Percentiles rank a stretch among this genome's conserved stretches.
phyloP scores from a whole-genome alignment of 2,113 vertebrate species.

The Pterophyllum scalare region DNA sequence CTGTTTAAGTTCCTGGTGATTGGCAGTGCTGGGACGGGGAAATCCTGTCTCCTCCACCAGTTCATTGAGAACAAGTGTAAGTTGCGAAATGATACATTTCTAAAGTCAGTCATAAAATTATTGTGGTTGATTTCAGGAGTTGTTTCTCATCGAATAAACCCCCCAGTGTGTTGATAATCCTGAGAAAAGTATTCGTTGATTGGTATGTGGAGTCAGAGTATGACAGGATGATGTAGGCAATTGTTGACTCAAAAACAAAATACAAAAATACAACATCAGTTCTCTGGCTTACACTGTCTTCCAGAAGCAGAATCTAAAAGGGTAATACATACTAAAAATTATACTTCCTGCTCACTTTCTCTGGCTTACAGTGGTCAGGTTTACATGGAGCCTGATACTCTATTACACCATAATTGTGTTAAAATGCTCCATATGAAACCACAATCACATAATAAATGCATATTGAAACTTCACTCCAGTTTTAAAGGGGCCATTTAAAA shows the following conservation, averaged over 20 bases:
- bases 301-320: background rate
- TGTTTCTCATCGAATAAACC: background rate
- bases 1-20: conserved; percentile 97
- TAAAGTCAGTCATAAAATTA: background rate
- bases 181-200: conserved; percentile 5
- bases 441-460: background rate
- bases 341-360: background rate
- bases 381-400: background rate
- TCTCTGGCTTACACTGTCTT: background rate
- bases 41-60: conserved; percentile 95
- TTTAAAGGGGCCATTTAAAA: background rate
- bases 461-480: background rate
- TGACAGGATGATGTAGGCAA: background rate
- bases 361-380: accelerated
- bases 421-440: background rate
- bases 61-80: conserved; percentile 97
- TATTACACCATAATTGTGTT: background rate
- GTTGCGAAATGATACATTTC: conserved; percentile 37
- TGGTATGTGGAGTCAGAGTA: background rate
- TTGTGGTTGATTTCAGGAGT: background rate
- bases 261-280: background rate
- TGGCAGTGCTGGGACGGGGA: conserved; percentile 92
- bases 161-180: background rate
- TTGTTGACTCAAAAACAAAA: background rate
- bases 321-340: too few relatives aligned